phyloP scores from a whole-genome alignment of 1,140 invertebrate species.

The Idris sp. region DNA sequence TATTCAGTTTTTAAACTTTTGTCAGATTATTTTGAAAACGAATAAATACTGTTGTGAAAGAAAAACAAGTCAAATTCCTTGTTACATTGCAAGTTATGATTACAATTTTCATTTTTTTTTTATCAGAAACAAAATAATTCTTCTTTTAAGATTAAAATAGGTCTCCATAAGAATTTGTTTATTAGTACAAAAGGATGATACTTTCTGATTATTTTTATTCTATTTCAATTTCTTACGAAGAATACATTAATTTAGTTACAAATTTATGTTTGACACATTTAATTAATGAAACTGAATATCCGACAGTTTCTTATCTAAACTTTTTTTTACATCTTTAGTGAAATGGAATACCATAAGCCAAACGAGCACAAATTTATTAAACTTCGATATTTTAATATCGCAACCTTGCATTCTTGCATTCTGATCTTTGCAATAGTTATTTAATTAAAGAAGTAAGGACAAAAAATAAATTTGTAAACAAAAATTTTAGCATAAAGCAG shows the following conservation, averaged over 20 bases:
- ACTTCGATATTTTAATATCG: conserved; percentile 1
- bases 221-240: neutral
- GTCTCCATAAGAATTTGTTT: no score
- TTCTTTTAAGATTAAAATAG: no score
- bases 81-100: no score
- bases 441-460: neutral
- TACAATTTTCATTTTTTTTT: no score
- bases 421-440: neutral
- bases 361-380: neutral
- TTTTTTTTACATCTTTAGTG: neutral
- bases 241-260: conserved; percentile 5
- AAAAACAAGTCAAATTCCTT: no score
- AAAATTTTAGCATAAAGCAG: neutral
- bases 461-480: no score
- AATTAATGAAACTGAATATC: conserved; percentile 3
- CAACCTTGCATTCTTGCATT: neutral
- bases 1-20: no score
- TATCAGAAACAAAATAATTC: no score
- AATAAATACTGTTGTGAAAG: no score
- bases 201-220: neutral
- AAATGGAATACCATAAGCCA: neutral
- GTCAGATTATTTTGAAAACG: no score
- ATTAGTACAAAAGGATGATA: no score
- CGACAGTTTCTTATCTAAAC: neutral
- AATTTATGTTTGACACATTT: neutral